A percentile compares a stretch with the other conserved stretches of the same genome.
phyloP scores from a whole-genome alignment of 2,113 vertebrate species.

The Meles meles region DNA sequence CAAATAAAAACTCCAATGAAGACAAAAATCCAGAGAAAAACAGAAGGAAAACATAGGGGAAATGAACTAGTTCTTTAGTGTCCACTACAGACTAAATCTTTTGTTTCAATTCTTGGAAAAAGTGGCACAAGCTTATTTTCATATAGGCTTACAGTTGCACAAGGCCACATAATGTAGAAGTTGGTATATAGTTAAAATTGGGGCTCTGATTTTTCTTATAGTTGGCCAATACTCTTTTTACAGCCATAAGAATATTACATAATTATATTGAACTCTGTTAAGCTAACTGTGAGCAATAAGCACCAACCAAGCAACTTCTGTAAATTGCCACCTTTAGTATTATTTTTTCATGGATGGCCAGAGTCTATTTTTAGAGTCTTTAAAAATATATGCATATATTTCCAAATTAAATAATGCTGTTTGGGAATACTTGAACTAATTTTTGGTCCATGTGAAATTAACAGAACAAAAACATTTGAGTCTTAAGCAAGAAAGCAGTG shows the following conservation, averaged over 20 bases:
- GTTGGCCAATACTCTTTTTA: not conserved
- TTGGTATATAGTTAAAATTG: not conserved
- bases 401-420: constrained; percentile 14
- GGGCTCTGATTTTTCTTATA: not conserved
- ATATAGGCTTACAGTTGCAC: not conserved
- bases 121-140: not conserved
- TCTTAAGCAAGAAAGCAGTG: not conserved
- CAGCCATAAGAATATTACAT: not conserved
- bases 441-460: constrained; percentile 3
- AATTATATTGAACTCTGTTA: not conserved
- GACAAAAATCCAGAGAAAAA: not conserved
- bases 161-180: not conserved
- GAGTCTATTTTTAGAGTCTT: not conserved
- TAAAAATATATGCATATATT: not conserved
- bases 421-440: constrained; percentile 13
- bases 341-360: not conserved
- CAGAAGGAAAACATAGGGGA: not conserved
- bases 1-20: not conserved
- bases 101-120: not conserved
- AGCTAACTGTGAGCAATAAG: not conserved
- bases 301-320: not conserved
- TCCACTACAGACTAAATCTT: not conserved
- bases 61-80: not conserved
- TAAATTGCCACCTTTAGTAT: not conserved
- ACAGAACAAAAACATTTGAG: not conserved